Percentiles rank a stretch among this genome's conserved stretches.
Conservation (phyloP, 2,888 invertebrate species). For the Rotaria socialis region DNA sequence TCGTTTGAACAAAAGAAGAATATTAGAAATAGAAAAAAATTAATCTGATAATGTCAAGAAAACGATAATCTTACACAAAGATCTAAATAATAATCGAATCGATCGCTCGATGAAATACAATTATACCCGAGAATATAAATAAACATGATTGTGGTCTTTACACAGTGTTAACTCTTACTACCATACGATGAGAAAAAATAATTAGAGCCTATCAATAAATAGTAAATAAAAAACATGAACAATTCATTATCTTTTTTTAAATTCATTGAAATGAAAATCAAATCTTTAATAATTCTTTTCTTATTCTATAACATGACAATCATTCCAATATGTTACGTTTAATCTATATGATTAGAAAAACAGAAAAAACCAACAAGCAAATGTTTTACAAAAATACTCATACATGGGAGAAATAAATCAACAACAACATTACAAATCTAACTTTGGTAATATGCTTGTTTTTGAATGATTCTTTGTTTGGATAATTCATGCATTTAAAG, state of each 20-base stretch:
- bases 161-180: not conserved
- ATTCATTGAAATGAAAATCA: not conserved
- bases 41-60: not conserved
- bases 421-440: too few species aligned
- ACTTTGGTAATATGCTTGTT: too few species aligned
- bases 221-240: too few species aligned
- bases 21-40: not conserved
- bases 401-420: not conserved
- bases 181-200: not conserved
- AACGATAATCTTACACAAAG: not conserved
- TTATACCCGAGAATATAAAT: not conserved
- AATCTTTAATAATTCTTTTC: not conserved
- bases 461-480: not conserved
- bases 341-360: slow-evolving; percentile 29
- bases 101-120: not conserved
- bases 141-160: not conserved
- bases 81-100: not conserved
- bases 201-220: not conserved
- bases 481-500: not conserved
- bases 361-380: slow-evolving; percentile 1
- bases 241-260: not conserved
- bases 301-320: not conserved
- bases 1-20: not conserved
- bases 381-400: slow-evolving; percentile 20
- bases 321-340: slow-evolving; percentile 5